A percentile compares a stretch with the other conserved stretches of the same genome.
These are phyloP conservation scores for Catamblyrhynchus diadema DNA, from an alignment of 2,797 vertebrate species.

Conservation along the genomic window DNA sequence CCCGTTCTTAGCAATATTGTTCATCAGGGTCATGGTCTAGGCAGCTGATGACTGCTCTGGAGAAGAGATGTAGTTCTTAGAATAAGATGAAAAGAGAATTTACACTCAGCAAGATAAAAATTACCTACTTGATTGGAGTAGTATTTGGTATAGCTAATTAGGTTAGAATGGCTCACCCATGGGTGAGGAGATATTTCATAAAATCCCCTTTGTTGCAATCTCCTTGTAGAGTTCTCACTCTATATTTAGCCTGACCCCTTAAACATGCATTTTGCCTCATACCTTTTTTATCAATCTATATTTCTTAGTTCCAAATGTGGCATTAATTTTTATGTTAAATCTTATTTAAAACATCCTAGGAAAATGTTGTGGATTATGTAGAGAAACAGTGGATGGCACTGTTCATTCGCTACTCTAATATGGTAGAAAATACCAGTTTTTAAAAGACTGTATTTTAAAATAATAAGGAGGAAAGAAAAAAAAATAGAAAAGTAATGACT, in stretches of 20 bases:
- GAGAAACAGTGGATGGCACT: slow-evolving; percentile 70
- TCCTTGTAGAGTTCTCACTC: background rate
- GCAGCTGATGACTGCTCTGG: background rate
- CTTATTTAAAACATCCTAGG: background rate
- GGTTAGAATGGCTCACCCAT: background rate
- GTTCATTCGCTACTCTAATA: slow-evolving; percentile 46
- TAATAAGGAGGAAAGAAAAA: background rate
- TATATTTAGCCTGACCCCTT: background rate
- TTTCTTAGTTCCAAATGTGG: background rate
- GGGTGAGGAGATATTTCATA: background rate
- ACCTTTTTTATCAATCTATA: background rate
- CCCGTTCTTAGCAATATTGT: background rate
- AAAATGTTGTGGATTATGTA: slow-evolving; percentile 26
- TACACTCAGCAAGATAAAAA: background rate
- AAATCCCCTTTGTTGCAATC: background rate
- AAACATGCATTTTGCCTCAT: background rate
- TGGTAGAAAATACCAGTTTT: background rate
- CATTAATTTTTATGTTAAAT: background rate
- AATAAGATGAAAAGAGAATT: background rate
- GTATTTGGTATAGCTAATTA: background rate
- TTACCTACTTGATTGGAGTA: background rate
- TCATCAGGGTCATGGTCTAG: background rate
- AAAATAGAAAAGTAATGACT: background rate
- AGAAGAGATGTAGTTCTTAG: background rate
- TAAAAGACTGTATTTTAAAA: slow-evolving; percentile 35